Evolutionary conservation across 1,140 invertebrate species (phyloP).

Genomic region (Drosophila pachea): DNA sequence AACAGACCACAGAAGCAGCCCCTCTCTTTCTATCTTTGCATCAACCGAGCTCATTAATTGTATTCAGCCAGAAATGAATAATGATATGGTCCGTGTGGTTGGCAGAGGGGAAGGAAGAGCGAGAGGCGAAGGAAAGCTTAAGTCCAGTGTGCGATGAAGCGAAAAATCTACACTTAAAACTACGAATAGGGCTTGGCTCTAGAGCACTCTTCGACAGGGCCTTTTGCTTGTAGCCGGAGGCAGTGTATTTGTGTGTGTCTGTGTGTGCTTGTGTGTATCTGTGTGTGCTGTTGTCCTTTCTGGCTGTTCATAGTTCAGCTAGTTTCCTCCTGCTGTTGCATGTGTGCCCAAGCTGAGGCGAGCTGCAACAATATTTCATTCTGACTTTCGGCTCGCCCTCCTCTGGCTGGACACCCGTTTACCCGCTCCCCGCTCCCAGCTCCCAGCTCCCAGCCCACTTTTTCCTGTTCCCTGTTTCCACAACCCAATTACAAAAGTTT

Average conservation of each 20-base stretch:
- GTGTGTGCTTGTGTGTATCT: not conserved
- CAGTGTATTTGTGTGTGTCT: constrained; percentile 1
- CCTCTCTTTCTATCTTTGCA: not conserved
- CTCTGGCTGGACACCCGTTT: not conserved
- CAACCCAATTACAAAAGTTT: constrained; percentile 59
- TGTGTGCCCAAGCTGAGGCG: constrained; percentile 19
- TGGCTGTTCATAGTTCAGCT: constrained; percentile 10
- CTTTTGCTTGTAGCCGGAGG: constrained; percentile 22
- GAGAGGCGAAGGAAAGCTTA: too few species aligned
- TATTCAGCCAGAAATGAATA: constrained; percentile 59
- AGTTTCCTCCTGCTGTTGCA: constrained; percentile 24
- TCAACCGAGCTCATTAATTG: constrained; percentile 57
- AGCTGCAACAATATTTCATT: constrained; percentile 53
- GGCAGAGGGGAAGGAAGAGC: not conserved
- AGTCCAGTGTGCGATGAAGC: constrained; percentile 37
- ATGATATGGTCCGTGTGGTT: constrained; percentile 39
- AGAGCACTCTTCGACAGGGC: constrained; percentile 30
- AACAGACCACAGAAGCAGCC: constrained; percentile 29
- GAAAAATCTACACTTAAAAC: constrained; percentile 51
- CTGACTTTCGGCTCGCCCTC: constrained; percentile 6
- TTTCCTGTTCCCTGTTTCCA: too few species aligned
- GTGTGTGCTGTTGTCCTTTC: constrained; percentile 12
- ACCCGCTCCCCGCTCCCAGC: too few species aligned
- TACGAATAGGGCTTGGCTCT: constrained; percentile 17
- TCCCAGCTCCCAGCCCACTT: not conserved